Evolutionary conservation across 2,113 vertebrate species (phyloP).

Genomic region (Todiramphus saurophagus): DNA sequence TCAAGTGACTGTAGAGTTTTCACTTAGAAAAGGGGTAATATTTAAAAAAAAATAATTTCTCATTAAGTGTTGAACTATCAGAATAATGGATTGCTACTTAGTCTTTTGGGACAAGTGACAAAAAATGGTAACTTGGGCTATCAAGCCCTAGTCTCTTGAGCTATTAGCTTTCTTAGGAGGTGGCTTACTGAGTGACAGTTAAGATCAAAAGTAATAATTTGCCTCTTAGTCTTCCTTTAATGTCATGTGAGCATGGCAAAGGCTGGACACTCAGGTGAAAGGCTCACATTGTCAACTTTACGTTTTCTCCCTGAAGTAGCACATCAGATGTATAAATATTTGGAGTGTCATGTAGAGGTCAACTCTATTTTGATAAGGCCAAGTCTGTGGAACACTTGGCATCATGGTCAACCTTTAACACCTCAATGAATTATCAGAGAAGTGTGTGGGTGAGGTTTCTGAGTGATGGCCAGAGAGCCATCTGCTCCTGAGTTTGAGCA

Average conservation of each 20-base stretch:
- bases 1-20: neutral
- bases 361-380: neutral
- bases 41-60: neutral
- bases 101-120: neutral
- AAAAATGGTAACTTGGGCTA: neutral
- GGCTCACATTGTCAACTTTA: neutral
- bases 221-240: neutral
- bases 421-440: neutral
- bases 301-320: neutral
- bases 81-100: neutral
- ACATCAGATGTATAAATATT: neutral
- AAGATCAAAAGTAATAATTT: neutral
- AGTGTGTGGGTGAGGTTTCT: neutral
- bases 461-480: neutral
- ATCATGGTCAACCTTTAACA: neutral
- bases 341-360: neutral
- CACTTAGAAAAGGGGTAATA: neutral
- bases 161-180: neutral
- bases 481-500: neutral
- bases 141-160: neutral
- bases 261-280: neutral
- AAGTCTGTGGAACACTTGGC: rapidly evolving
- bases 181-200: neutral
- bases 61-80: neutral
- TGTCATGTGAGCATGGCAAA: neutral